Conservation (phyloP, 2,888 invertebrate genomes). For the Volucella zonaria region DNA sequence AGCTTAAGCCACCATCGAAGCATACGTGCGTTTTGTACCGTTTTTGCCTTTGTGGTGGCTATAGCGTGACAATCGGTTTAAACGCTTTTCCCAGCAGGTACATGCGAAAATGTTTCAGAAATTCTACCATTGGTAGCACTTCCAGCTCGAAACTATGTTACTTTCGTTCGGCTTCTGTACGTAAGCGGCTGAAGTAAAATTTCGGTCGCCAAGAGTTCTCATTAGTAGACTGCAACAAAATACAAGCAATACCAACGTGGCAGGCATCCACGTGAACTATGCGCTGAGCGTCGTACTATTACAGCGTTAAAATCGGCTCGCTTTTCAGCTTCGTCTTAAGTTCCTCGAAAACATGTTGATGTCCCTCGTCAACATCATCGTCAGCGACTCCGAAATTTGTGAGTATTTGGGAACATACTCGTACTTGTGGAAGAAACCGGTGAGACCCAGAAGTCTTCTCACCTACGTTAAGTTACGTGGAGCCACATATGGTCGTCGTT, state of each 20-base stretch:
- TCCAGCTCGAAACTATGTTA: constrained; percentile 29
- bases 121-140: too few species aligned
- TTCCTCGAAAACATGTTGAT: too few species aligned
- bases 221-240: constrained; percentile 62
- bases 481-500: background rate
- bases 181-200: constrained; percentile 70
- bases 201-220: constrained; percentile 60
- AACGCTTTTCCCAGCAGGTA: too few species aligned
- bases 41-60: too few species aligned
- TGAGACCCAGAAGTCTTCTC: constrained; percentile 63
- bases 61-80: too few species aligned
- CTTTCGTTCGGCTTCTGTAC: constrained; percentile 31
- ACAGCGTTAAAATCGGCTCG: constrained; percentile 55
- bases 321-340: constrained; percentile 35
- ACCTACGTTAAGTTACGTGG: constrained; percentile 55
- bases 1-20: too few species aligned
- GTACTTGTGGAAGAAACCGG: constrained; percentile 70
- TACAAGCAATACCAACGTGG: constrained; percentile 67
- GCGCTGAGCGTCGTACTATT: constrained; percentile 45
- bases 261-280: constrained; percentile 73
- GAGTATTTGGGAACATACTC: constrained; percentile 63
- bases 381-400: constrained; percentile 51
- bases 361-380: constrained; percentile 19
- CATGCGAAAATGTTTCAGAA: too few species aligned
- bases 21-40: too few species aligned